Conservation (phyloP, 2,888 invertebrate genomes). For the Athripsodes cinereus region DNA sequence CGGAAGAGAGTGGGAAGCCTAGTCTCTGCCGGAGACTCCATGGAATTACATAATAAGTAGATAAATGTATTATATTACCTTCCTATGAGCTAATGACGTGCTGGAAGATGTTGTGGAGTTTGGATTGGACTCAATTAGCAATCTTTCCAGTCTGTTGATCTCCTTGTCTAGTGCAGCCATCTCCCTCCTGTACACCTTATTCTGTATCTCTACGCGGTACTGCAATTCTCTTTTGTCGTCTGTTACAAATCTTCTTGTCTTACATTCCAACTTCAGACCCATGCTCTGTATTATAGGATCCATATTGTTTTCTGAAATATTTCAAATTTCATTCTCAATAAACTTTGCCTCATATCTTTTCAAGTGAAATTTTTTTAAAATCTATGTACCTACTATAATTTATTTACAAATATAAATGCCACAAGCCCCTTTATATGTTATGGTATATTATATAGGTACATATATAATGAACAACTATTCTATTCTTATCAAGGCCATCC, state of each 20-base stretch:
- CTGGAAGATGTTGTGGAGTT: conserved; percentile 48
- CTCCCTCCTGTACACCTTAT: conserved; percentile 80
- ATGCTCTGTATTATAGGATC: conserved; percentile 84
- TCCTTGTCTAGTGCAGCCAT: conserved; percentile 73
- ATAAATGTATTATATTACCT: conserved; percentile 14
- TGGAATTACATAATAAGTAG: too few relatives aligned
- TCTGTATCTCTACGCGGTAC: conserved; percentile 86
- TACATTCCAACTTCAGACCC: conserved; percentile 82
- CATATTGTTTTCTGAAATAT: conserved; percentile 55
- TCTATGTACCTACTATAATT: too few relatives aligned
- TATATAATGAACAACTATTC: too few relatives aligned
- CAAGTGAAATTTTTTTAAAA: too few relatives aligned
- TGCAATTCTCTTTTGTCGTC: conserved; percentile 78
- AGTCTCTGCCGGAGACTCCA: too few relatives aligned
- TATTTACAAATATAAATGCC: too few relatives aligned
- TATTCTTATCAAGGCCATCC: too few relatives aligned
- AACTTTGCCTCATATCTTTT: too few relatives aligned
- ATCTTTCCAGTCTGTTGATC: conserved; percentile 66
- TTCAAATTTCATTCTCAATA: too few relatives aligned
- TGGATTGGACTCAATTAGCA: conserved; percentile 53
- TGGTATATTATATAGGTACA: too few relatives aligned
- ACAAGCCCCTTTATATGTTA: too few relatives aligned
- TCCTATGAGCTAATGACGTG: conserved; percentile 47
- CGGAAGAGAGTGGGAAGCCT: too few relatives aligned
- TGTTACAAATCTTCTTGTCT: conserved; percentile 76